Conservation (phyloP, 2,113 vertebrate species). For the Xenopus tropicalis region UCB_Xtro_10.0 CM004447.2:35260001-35260500, state of each 20-base stretch:
- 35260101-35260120: slow-evolving; percentile 88
- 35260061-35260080: slow-evolving; percentile 77
- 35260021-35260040: slow-evolving; percentile 77
- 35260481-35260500: no score
- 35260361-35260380: slow-evolving; percentile 94
- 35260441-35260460: no score
- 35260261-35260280: slow-evolving; percentile 87
- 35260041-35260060: slow-evolving; percentile 94
- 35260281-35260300: slow-evolving; percentile 91
- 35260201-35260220: slow-evolving; percentile 85
- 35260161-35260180: slow-evolving; percentile 91
- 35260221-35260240: slow-evolving; percentile 91
- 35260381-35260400: slow-evolving; percentile 95
- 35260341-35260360: slow-evolving; percentile 97
- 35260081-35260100: slow-evolving; percentile 63
- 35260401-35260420: slow-evolving; percentile 67
- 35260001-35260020: slow-evolving; percentile 75
- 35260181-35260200: slow-evolving; percentile 91
- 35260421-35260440: slow-evolving; percentile 13
- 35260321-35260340: slow-evolving; percentile 94
- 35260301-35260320: slow-evolving; percentile 91
- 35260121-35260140: slow-evolving; percentile 80
- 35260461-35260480: no score
- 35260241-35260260: slow-evolving; percentile 88
- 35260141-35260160: slow-evolving; percentile 76